Percentiles rank a stretch among this genome's conserved stretches.
Evolutionary conservation across 1,140 invertebrate species (phyloP).

Genomic region (Lysiphlebus fabarum): DNA sequence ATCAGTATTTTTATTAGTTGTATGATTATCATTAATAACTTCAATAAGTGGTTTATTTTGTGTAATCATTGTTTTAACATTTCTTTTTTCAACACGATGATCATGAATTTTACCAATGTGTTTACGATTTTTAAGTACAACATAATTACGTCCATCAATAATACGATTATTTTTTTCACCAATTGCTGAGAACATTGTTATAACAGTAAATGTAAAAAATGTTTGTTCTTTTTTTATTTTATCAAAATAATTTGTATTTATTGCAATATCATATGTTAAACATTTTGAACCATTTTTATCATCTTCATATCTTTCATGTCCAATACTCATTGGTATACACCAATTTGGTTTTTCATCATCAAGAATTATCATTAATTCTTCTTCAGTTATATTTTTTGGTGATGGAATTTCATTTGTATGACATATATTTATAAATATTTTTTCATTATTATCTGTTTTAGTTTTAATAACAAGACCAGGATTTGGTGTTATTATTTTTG

Average conservation of each 20-base stretch:
- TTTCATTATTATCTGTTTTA: slow-evolving; percentile 64
- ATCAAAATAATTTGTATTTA: slow-evolving; percentile 45
- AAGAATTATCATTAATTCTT: slow-evolving; percentile 68
- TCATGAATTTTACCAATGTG: slow-evolving; percentile 69
- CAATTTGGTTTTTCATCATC: slow-evolving; percentile 71
- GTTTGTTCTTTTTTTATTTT: slow-evolving; percentile 39
- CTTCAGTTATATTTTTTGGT: slow-evolving; percentile 76
- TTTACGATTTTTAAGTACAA: slow-evolving; percentile 61
- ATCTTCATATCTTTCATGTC: slow-evolving; percentile 69
- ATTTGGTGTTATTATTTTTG: slow-evolving; percentile 33
- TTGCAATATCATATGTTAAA: slow-evolving; percentile 43
- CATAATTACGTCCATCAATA: slow-evolving; percentile 49
- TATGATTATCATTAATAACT: slow-evolving; percentile 56
- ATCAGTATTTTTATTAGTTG: slow-evolving; percentile 35
- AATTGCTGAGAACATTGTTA: slow-evolving; percentile 41
- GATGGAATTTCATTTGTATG: slow-evolving; percentile 71
- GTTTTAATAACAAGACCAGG: slow-evolving; percentile 80
- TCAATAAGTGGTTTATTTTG: slow-evolving; percentile 55
- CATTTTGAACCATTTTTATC: slow-evolving; percentile 62
- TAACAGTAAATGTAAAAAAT: slow-evolving; percentile 45
- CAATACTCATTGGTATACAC: slow-evolving; percentile 85
- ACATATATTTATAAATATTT: slow-evolving; percentile 80
- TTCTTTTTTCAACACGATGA: slow-evolving; percentile 69
- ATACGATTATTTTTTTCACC: slow-evolving; percentile 41
- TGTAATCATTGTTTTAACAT: slow-evolving; percentile 43